Evolutionary conservation across 2,113 vertebrate genomes (phyloP).

Genomic region (Setophaga petechia): DNA sequence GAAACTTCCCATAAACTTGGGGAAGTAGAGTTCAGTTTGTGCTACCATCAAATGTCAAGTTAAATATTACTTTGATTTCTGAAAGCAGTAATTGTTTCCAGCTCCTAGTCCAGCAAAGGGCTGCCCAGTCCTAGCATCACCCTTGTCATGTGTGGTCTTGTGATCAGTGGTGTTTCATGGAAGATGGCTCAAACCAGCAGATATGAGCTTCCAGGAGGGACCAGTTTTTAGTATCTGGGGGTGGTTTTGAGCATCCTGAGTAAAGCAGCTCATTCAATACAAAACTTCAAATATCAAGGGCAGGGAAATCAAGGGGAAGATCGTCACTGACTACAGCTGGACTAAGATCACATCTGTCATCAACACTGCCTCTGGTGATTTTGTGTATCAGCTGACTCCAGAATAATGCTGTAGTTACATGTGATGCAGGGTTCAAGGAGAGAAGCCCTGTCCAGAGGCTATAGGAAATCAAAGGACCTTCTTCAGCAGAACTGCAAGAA

Average conservation of each 20-base stretch:
- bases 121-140: background rate
- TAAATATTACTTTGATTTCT: slow-evolving; percentile 25
- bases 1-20: background rate
- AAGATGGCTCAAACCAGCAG: background rate
- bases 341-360: background rate
- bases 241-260: background rate
- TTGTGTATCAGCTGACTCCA: background rate
- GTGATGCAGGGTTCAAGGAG: background rate
- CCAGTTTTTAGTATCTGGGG: background rate
- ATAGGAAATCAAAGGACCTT: background rate
- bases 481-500: background rate
- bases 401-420: background rate
- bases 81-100: background rate
- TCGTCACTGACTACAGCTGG: background rate
- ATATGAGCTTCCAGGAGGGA: background rate
- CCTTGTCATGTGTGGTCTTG: background rate
- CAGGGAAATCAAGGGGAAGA: background rate
- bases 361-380: background rate
- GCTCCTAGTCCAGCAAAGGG: background rate
- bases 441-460: background rate
- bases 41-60: background rate
- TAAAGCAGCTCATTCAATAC: background rate
- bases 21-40: background rate
- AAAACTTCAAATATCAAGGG: background rate
- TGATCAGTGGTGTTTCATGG: background rate